Conservation (phyloP, 2,113 vertebrate species). For the Nothocercus julius region DNA sequence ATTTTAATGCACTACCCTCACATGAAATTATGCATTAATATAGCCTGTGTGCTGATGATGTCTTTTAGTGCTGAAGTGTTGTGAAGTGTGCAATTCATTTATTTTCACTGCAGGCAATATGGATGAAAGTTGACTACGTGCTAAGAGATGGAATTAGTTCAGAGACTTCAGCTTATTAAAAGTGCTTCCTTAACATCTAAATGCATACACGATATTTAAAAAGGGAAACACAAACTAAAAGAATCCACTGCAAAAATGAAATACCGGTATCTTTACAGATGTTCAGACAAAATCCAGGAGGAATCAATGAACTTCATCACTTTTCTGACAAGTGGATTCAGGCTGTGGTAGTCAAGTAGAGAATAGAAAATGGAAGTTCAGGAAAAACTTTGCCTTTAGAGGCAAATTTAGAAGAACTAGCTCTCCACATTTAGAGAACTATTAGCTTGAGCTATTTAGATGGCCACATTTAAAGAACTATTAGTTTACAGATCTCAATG, state of each 20-base stretch:
- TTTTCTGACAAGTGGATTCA: neutral
- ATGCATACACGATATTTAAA: neutral
- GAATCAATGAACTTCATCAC: neutral
- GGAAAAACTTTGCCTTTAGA: neutral
- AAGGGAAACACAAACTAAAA: neutral
- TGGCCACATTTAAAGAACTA: neutral
- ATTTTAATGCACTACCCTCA: slow-evolving; percentile 10
- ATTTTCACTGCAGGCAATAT: slow-evolving; percentile 40
- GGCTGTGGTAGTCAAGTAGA: neutral
- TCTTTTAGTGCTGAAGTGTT: slow-evolving; percentile 21
- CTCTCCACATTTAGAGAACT: neutral
- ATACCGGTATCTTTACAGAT: neutral
- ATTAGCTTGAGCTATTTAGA: neutral
- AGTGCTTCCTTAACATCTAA: neutral
- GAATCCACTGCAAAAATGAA: neutral
- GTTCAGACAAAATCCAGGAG: neutral
- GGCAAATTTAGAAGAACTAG: too few species aligned
- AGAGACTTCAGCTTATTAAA: slow-evolving; percentile 35
- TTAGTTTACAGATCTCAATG: neutral
- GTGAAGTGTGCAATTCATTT: slow-evolving; percentile 44
- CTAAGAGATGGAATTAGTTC: slow-evolving; percentile 47
- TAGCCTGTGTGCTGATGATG: slow-evolving; percentile 40
- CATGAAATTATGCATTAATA: slow-evolving; percentile 24
- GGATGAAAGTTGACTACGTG: slow-evolving; percentile 38
- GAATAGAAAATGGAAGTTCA: neutral